phyloP scores from a whole-genome alignment of 2,888 invertebrate species.

The Rhaphigaster nebulosa region DNA sequence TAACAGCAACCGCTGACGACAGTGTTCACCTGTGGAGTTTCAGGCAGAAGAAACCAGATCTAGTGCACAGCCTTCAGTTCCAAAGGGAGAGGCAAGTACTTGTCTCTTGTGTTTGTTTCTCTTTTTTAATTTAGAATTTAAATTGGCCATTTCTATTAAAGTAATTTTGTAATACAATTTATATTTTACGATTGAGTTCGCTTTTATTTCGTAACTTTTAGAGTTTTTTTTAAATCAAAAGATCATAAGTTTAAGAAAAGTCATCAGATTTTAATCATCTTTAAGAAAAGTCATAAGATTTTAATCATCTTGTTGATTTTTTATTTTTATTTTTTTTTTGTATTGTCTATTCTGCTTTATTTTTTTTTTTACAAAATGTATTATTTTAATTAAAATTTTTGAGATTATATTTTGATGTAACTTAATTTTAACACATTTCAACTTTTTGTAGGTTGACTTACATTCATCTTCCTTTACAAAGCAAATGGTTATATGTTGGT shows the following conservation, averaged over 20 bases:
- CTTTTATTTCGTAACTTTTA: background rate
- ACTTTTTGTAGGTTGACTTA: constrained; percentile 84
- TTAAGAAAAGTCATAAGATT: no score
- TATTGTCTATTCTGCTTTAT: background rate
- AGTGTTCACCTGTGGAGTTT: constrained; percentile 98
- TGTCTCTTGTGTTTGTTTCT: background rate
- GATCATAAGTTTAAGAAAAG: background rate
- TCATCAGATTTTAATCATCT: no score
- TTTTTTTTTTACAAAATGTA: no score
- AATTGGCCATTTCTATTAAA: background rate
- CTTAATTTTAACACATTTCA: background rate
- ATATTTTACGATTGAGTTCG: background rate
- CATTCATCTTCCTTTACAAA: constrained; percentile 95
- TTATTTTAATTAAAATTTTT: background rate
- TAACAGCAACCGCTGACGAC: constrained; percentile 96
- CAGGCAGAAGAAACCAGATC: constrained; percentile 92
- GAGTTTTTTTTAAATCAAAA: background rate
- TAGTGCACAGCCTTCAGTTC: constrained; percentile 97
- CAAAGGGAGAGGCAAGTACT: constrained; percentile 89
- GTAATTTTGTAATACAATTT: background rate
- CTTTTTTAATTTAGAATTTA: background rate
- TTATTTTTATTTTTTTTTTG: background rate
- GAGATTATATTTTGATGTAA: background rate
- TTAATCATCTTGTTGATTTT: background rate
- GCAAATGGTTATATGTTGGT: constrained; percentile 98